These are phyloP conservation scores for Isoperla grammatica DNA, from an alignment of 2,888 invertebrate genomes.

Conservation along the genomic window DNA sequence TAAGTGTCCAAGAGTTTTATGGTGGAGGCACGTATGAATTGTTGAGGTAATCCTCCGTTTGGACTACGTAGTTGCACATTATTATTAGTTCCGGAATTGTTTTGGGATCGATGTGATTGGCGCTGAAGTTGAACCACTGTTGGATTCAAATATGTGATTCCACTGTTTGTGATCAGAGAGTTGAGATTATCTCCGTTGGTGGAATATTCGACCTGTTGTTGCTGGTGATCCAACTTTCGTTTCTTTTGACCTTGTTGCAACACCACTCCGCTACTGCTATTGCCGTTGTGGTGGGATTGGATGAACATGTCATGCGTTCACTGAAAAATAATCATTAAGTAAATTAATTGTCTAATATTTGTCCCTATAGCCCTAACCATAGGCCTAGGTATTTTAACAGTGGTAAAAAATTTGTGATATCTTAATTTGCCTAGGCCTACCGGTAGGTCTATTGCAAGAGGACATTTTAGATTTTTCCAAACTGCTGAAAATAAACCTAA, in stretches of 20 bases:
- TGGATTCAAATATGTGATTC: constrained; percentile 20
- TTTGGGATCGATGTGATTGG: constrained; percentile 25
- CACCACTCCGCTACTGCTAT: constrained; percentile 40
- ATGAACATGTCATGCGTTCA: constrained; percentile 86
- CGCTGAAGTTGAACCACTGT: constrained; percentile 24
- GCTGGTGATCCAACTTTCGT: constrained; percentile 39
- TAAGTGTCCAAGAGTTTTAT: constrained; percentile 63
- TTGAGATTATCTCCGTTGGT: constrained; percentile 37
- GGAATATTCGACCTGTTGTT: constrained; percentile 28
- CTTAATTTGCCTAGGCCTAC: too few species aligned
- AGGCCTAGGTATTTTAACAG: neutral
- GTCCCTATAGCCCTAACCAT: neutral
- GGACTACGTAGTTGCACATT: constrained; percentile 34
- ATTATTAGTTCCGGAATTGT: constrained; percentile 22
- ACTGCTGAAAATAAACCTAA: neutral
- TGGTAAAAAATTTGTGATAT: too few species aligned
- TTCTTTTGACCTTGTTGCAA: constrained; percentile 42
- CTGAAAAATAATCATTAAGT: constrained; percentile 45
- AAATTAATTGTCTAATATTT: too few species aligned
- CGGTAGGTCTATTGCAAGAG: neutral
- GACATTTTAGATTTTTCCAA: neutral
- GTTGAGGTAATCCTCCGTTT: constrained; percentile 47
- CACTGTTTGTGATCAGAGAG: constrained; percentile 25
- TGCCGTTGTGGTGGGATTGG: constrained; percentile 57
- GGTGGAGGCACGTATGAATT: constrained; percentile 59